Base-by-base conservation (phyloP, 2,888 invertebrate genomes). In the Sphinx pinastri region DNA sequence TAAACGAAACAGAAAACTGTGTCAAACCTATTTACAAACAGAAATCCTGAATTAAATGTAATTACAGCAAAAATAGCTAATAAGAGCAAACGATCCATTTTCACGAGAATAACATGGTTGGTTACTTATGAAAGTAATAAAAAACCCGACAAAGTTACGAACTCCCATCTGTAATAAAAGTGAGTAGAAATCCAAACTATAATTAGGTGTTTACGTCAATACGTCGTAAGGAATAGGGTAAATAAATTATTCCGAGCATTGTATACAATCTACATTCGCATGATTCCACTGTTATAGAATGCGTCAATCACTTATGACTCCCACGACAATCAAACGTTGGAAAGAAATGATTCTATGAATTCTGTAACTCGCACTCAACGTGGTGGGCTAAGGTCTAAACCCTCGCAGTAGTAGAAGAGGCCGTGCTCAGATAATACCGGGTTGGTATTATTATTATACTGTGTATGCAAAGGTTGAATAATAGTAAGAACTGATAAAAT, bases 71-170 rank as follows among this genome's bases (percentile, higher is more conserved):
- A 59, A 14, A 45, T 45, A 60, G 45, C 45, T 7, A 16, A 11
- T n/a, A 60, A 60, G 45, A 16, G n/a, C n/a, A 49, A 60, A 60
- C 45, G 60, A 45, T 47, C 60, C 60, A 47, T 60, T 60, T 60
- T 19, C 49, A 49, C 7, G 19, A 63, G 49, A 25, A 58, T 58
- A 49, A 49, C 63, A 63, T 11, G 63, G 49, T 63, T 63, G 13
- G 49, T 49, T 49, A 63, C 63, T 63, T 63, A 63, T 63, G 47
- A 49, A 60, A 63, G 49, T 49, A 63, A 63, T 63, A 63, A 63
- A 49, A 59, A 49, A 63, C 49, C 7, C 49, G 19, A 14, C 60
- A 60, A 49, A 45, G 16, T 1, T 45, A 47, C 60, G n/a, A 47
- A 60, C 12, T 19, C 45, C 11, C 38, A 45, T 45, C 49, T 49